Base-by-base conservation (phyloP, 2,888 invertebrate species). In the Apantesis nais region DNA sequence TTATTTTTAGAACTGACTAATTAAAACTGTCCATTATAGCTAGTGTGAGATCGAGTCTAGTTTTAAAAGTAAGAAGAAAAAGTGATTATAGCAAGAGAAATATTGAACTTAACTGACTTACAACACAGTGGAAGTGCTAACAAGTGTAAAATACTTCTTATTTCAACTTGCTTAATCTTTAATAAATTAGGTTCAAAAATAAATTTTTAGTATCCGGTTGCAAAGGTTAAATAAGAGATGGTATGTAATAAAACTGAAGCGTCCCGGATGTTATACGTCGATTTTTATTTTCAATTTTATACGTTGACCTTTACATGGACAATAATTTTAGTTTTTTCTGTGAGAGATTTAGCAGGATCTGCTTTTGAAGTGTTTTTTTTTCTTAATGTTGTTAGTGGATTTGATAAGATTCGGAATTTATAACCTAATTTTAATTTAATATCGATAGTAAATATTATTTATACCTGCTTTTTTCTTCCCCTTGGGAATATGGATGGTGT, bases 161-260 rank as follows among this genome's bases (percentile, higher is more conserved):
- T n/a, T n/a, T n/a, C n/a, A n/a, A n/a, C 9, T 8, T 55, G 8
- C 8, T 52, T 22, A 22, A 52, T 2, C n/a, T 52, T 52, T 52
- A 52, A 52, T 25, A 55, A 25, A 55, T 55, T 55, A 0, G 25
- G 55, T 25, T 25, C n/a, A 25, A 55, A 55, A 55, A 55, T 14
- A 55, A 12, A 25, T 3, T 12, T 25, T 55, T n/a, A 52, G 25
- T n/a, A 4, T 55, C 55, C 55, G 55, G 25, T 55, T 55, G 55
- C 55, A 55, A 55, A 52, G 52, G 52, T 52, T n/a, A 52, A 52
- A 52, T 22, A 52, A n/a, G 22, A 48, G n/a, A 52, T 52, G n/a
- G n/a, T 52, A n/a, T 52, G n/a, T 52, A n/a, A 52, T n/a, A 52
- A 52, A 52, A 55, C 25, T 25, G n/a, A 55, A 25, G 25, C 55